A percentile compares a stretch with the other conserved stretches of the same genome.
Conservation (phyloP, 64 coral and sea anemone species). For the Catalaphyllia jardinei region DNA sequence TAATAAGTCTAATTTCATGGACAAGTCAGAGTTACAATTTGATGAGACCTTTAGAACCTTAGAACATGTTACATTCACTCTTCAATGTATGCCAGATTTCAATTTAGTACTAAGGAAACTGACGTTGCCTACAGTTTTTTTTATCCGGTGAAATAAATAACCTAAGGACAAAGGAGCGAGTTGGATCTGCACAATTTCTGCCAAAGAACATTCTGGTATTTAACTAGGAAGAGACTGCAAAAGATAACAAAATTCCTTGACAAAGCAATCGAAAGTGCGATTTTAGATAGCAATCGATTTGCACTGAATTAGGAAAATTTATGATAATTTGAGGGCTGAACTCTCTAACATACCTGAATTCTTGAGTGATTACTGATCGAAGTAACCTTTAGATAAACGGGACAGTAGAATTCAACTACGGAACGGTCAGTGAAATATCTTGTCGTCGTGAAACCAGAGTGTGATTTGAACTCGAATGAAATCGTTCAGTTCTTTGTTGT, state of each 20-base stretch:
- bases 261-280: too few species aligned
- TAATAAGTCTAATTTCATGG: neutral
- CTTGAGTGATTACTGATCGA: neutral
- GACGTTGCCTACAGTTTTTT: neutral
- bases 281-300: too few species aligned
- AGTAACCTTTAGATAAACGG: neutral
- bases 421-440: too few species aligned
- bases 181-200: too few species aligned
- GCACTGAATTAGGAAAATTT: too few species aligned
- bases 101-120: neutral
- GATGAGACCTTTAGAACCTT: neutral
- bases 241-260: too few species aligned
- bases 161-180: neutral
- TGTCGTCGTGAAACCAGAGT: neutral
- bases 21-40: neutral
- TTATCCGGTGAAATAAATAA: neutral
- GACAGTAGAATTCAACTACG: too few species aligned
- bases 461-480: neutral
- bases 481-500: conserved; percentile 18
- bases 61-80: neutral
- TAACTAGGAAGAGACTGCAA: too few species aligned
- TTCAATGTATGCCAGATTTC: neutral
- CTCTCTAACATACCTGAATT: neutral
- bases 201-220: too few species aligned
- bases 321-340: too few species aligned